These are phyloP conservation scores for Catalaphyllia jardinei DNA, from an alignment of 64 coral and sea anemone genomes.

Conservation along the genomic window DNA sequence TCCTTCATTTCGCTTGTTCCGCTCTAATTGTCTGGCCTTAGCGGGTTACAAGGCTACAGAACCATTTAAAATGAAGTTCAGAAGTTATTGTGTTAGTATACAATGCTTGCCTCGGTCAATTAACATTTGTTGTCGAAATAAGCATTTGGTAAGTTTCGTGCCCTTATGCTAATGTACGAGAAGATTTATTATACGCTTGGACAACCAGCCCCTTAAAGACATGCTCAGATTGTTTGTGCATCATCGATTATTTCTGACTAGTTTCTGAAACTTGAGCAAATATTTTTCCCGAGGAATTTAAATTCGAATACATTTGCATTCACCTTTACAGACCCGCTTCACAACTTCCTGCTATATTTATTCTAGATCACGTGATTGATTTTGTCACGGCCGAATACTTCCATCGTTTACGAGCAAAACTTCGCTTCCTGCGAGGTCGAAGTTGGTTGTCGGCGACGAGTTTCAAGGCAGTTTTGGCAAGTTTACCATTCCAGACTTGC, in stretches of 20 bases:
- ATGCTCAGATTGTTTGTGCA: neutral
- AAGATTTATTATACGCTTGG: neutral
- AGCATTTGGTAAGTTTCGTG: neutral
- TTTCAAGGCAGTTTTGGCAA: neutral
- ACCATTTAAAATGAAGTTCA: neutral
- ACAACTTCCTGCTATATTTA: conserved; percentile 16
- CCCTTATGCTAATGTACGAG: neutral
- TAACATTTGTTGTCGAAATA: neutral
- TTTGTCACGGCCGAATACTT: conserved; percentile 46
- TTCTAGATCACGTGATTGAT: conserved; percentile 16
- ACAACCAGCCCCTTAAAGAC: neutral
- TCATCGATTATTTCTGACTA: conserved; percentile 1
- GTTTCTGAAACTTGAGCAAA: neutral
- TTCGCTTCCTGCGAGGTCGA: conserved; percentile 21
- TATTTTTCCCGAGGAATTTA: neutral
- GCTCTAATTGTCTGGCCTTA: neutral
- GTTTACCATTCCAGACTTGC: neutral
- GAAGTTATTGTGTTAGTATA: neutral
- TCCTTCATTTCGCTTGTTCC: conserved; percentile 1
- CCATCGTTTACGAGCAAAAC: neutral
- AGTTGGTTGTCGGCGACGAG: neutral
- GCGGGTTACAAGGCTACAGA: neutral
- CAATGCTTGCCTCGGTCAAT: neutral
- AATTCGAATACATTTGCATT: neutral
- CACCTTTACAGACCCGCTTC: neutral